Evolutionary conservation across 2,888 invertebrate genomes (phyloP).

Genomic region (Tipula unca): DNA sequence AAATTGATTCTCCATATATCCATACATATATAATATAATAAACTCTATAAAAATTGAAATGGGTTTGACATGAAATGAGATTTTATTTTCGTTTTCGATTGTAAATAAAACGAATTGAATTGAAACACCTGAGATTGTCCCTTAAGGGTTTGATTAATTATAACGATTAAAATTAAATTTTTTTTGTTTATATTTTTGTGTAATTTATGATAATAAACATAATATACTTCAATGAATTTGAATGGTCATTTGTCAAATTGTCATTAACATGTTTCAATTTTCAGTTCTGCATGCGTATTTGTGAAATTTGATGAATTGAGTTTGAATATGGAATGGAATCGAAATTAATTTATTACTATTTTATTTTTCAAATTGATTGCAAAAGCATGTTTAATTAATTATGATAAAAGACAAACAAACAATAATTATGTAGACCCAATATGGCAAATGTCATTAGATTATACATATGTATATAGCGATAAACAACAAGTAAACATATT

Average conservation of each 20-base stretch:
- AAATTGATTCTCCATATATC: not conserved
- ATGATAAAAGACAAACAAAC: not conserved
- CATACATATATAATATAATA: too few relatives aligned
- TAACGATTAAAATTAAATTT: not conserved
- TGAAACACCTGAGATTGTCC: constrained; percentile 8
- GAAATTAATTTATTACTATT: not conserved
- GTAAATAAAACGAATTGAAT: not conserved
- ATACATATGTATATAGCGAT: not conserved
- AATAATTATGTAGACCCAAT: not conserved
- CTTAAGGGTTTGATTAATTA: not conserved
- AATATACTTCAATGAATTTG: not conserved
- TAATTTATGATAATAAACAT: not conserved
- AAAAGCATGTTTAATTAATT: not conserved
- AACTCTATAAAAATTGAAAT: not conserved
- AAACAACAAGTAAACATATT: too few relatives aligned
- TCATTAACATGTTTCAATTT: not conserved
- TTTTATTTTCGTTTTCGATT: not conserved
- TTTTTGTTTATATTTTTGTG: not conserved
- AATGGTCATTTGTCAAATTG: not conserved
- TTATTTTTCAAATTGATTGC: not conserved
- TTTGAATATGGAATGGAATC: not conserved
- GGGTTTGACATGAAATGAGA: not conserved
- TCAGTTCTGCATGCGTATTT: not conserved
- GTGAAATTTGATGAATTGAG: not conserved
- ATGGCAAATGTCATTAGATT: not conserved